A percentile compares a stretch with the other conserved stretches of the same genome.
These are phyloP conservation scores for Ptychobarbus kaznakovi DNA, from an alignment of 2,797 vertebrate species.

Conservation along the genomic window DNA sequence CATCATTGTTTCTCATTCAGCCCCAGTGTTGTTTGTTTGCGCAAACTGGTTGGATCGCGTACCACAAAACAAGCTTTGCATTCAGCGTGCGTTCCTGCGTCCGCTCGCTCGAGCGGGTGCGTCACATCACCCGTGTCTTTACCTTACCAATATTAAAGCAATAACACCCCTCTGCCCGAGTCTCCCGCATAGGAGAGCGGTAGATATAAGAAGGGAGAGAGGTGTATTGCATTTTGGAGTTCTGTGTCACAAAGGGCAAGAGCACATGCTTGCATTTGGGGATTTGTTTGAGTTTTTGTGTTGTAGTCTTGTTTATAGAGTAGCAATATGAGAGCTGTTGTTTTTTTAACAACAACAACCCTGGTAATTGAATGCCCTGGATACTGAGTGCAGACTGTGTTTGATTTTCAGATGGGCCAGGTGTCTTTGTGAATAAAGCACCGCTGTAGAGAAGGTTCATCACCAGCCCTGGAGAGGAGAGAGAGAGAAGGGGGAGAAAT, in stretches of 20 bases:
- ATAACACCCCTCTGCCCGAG: slow-evolving; percentile 22
- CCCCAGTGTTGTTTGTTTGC: slow-evolving; percentile 33
- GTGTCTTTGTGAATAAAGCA: slow-evolving; percentile 57
- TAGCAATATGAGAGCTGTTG: slow-evolving; percentile 26
- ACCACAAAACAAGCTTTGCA: slow-evolving; percentile 36
- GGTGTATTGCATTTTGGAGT: slow-evolving; percentile 33
- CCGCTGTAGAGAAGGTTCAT: slow-evolving; percentile 43
- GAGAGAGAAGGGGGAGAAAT: slow-evolving; percentile 40
- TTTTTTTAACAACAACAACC: slow-evolving; percentile 31
- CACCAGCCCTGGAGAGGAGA: slow-evolving; percentile 57
- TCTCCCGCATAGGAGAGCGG: background rate
- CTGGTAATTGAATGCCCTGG: slow-evolving; percentile 56
- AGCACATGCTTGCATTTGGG: slow-evolving; percentile 36
- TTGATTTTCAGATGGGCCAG: slow-evolving; percentile 61
- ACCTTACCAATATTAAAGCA: slow-evolving; percentile 47
- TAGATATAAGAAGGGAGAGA: slow-evolving; percentile 7
- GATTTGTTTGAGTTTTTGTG: slow-evolving; percentile 38
- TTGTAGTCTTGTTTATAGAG: slow-evolving; percentile 38
- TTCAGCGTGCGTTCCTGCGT: slow-evolving; percentile 9
- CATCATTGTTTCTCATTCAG: slow-evolving; percentile 45
- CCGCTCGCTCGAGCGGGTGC: slow-evolving; percentile 13
- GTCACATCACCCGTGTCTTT: slow-evolving; percentile 43
- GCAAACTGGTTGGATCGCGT: background rate
- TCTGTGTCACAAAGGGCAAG: slow-evolving; percentile 36
- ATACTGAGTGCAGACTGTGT: slow-evolving; percentile 55